Percentiles rank a stretch among this genome's conserved stretches.
Evolutionary conservation across 2,113 vertebrate species (phyloP).

Genomic region (Stictonetta naevosa): DNA sequence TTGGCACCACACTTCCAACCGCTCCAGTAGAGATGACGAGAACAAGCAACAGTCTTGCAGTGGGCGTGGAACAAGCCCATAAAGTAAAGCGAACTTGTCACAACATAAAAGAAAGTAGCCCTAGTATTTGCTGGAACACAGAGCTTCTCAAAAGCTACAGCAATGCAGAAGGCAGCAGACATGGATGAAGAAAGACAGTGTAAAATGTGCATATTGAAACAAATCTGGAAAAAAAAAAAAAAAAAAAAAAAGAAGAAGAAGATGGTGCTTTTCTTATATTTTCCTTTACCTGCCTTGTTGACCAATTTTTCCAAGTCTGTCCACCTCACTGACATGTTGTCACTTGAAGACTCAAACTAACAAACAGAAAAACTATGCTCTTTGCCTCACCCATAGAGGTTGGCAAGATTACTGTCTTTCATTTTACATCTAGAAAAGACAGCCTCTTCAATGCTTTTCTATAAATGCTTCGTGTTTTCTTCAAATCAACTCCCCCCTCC

Average conservation of each 20-base stretch:
- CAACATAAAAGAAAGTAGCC: not conserved
- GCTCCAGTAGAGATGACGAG: not conserved
- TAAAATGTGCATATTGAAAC: not conserved
- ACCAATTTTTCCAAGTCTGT: not conserved
- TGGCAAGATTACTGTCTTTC: not conserved
- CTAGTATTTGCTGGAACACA: not conserved
- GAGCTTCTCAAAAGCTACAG: not conserved
- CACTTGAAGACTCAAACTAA: not conserved
- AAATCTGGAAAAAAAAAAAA: not conserved
- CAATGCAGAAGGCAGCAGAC: rapidly evolving
- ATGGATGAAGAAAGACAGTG: rapidly evolving
- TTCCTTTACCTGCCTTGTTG: not conserved
- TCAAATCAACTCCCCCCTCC: not conserved
- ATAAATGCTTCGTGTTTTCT: not conserved
- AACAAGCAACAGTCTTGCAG: not conserved
- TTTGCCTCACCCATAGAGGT: not conserved
- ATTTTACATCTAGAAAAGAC: not conserved
- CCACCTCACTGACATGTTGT: not conserved
- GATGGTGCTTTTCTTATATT: too few species aligned
- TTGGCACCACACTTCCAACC: not conserved
- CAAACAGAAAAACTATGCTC: not conserved
- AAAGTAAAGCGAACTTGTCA: not conserved
- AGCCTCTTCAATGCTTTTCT: not conserved
- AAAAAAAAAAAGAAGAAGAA: too few species aligned
- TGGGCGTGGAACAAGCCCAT: not conserved